Percentiles rank a stretch among this genome's conserved stretches.
Conservation (phyloP, 1,140 invertebrate species). For the Stenopsyche tienmushanensis region DNA sequence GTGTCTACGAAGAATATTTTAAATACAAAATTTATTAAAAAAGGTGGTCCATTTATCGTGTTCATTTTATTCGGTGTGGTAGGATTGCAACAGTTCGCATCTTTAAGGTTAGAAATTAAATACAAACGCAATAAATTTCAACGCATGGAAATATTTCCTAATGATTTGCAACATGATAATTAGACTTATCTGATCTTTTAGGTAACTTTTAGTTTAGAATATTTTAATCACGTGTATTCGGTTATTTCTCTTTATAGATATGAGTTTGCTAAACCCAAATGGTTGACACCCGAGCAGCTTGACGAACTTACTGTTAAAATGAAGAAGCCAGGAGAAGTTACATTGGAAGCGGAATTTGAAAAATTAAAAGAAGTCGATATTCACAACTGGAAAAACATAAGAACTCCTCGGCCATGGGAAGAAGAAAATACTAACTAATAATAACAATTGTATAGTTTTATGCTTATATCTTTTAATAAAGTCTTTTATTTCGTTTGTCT, state of each 20-base stretch:
- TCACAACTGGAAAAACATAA: slow-evolving; percentile 77
- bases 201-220: too few relatives aligned
- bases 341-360: slow-evolving; percentile 71
- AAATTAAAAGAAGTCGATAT: slow-evolving; percentile 71
- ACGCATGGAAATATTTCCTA: too few relatives aligned
- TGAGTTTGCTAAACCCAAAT: slow-evolving; percentile 62
- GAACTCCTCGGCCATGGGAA: slow-evolving; percentile 80
- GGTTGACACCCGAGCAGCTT: slow-evolving; percentile 62
- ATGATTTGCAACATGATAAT: too few relatives aligned
- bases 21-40: slow-evolving; percentile 51
- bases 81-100: slow-evolving; percentile 68
- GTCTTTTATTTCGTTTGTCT: too few relatives aligned
- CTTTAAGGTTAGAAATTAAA: slow-evolving; percentile 66
- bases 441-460: too few relatives aligned
- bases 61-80: slow-evolving; percentile 69
- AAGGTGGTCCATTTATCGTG: slow-evolving; percentile 67
- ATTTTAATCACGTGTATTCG: too few relatives aligned
- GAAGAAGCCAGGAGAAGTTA: slow-evolving; percentile 65
- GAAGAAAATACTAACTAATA: too few relatives aligned
- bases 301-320: slow-evolving; percentile 65
- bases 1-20: neutral
- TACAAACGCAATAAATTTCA: too few relatives aligned
- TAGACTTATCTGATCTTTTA: too few relatives aligned
- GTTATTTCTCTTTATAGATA: too few relatives aligned
- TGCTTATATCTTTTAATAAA: too few relatives aligned